Evolutionary conservation across 2,797 vertebrate species (phyloP).

Genomic region (Synaphobranchus kaupii): DNA sequence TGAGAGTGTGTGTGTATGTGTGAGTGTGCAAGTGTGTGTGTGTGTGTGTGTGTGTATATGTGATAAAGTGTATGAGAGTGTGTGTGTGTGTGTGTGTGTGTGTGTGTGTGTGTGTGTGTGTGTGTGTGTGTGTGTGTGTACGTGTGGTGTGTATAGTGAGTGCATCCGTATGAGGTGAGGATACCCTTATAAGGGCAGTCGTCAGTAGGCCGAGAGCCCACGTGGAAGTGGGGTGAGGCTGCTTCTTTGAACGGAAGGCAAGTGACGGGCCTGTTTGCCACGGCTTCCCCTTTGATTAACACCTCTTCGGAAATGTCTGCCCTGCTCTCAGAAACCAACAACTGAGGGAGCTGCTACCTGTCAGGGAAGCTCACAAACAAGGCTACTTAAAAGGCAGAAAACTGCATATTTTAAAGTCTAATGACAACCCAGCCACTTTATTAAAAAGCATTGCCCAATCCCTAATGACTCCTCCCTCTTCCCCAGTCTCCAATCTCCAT

Average conservation of each 20-base stretch:
- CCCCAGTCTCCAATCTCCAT: not conserved
- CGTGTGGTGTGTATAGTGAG: not conserved
- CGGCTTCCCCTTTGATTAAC: slow-evolving; percentile 73
- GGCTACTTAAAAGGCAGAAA: slow-evolving; percentile 69
- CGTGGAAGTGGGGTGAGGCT: slow-evolving; percentile 66
- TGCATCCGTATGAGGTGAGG: slow-evolving; percentile 32
- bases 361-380: slow-evolving; percentile 78
- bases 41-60: slow-evolving; percentile 24
- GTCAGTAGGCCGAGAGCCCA: slow-evolving; percentile 62
- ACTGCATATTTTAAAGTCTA: slow-evolving; percentile 77
- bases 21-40: slow-evolving; percentile 21
- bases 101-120: not conserved
- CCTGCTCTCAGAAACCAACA: slow-evolving; percentile 71
- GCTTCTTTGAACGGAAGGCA: slow-evolving; percentile 67
- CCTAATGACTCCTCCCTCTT: slow-evolving; percentile 56
- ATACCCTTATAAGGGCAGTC: slow-evolving; percentile 67
- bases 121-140: slow-evolving; percentile 23
- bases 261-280: slow-evolving; percentile 66
- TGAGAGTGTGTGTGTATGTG: not conserved
- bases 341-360: slow-evolving; percentile 75
- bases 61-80: too few relatives aligned
- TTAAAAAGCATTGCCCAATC: slow-evolving; percentile 66
- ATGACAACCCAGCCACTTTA: slow-evolving; percentile 64
- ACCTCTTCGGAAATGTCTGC: slow-evolving; percentile 76
- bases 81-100: not conserved